Percentiles rank a stretch among this genome's conserved stretches.
Evolutionary conservation across 35 echinoderm and acorn worm genomes (phyloP).

Genomic region (Patiria miniata): DNA sequence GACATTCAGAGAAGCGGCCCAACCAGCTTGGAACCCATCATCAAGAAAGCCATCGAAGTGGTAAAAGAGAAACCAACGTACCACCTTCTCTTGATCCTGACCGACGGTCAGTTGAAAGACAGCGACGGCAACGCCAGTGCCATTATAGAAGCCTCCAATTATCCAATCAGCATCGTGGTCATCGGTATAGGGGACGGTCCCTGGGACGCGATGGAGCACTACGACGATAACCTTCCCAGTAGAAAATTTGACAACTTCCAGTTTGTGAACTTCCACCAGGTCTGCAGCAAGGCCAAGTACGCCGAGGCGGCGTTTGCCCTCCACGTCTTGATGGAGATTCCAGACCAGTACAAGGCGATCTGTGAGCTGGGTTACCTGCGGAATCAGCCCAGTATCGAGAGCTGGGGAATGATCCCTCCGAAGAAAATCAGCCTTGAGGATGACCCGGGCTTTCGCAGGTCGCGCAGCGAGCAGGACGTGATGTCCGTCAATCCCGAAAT

Average conservation of each 20-base stretch:
- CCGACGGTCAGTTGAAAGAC: slow-evolving; percentile 76
- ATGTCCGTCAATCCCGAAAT: not conserved
- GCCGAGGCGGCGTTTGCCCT: slow-evolving; percentile 86
- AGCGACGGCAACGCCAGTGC: slow-evolving; percentile 48
- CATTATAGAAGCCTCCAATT: slow-evolving; percentile 79
- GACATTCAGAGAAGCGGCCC: slow-evolving; percentile 69
- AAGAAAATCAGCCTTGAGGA: not conserved
- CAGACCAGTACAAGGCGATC: slow-evolving; percentile 92
- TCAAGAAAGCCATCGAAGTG: slow-evolving; percentile 82
- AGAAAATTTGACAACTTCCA: slow-evolving; percentile 97
- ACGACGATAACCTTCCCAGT: slow-evolving; percentile 80
- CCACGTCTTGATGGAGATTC: slow-evolving; percentile 93
- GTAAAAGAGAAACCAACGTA: slow-evolving; percentile 75
- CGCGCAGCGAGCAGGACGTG: not conserved
- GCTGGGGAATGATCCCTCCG: not conserved
- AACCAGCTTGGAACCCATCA: slow-evolving; percentile 89
- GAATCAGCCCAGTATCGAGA: not conserved
- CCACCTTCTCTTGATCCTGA: slow-evolving; percentile 85
- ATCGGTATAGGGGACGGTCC: slow-evolving; percentile 93
- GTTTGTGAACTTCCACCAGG: slow-evolving; percentile 95
- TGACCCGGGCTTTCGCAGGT: not conserved
- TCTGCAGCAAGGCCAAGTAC: slow-evolving; percentile 76
- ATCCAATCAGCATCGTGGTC: slow-evolving; percentile 90
- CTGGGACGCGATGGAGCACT: slow-evolving; percentile 79
- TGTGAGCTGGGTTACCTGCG: slow-evolving; percentile 76